Percentiles rank a stretch among this genome's conserved stretches.
Conservation (phyloP, 2,888 invertebrate genomes). For the Tenthredo mesomela region DNA sequence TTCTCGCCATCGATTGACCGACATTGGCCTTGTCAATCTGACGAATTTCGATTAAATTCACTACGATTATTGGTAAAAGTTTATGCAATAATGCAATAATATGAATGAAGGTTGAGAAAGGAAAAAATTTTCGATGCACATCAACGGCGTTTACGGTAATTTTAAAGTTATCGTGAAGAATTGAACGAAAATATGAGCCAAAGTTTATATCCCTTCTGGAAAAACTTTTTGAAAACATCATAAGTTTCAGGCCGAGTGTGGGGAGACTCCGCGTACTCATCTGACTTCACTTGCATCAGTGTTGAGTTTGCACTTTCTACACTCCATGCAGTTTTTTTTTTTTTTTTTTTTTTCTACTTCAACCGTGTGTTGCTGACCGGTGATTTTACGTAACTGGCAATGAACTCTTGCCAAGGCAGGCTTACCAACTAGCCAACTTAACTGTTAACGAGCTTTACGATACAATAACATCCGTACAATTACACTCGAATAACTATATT, state of each 20-base stretch:
- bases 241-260: slow-evolving; percentile 11
- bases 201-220: neutral
- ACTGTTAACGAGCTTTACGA: slow-evolving; percentile 14
- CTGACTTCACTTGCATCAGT: slow-evolving; percentile 33
- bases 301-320: slow-evolving; percentile 69
- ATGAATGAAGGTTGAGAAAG: neutral
- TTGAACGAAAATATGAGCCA: neutral
- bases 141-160: neutral
- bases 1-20: neutral
- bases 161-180: neutral
- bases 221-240: neutral
- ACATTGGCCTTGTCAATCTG: neutral
- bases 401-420: slow-evolving; percentile 65
- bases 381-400: slow-evolving; percentile 74
- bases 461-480: neutral
- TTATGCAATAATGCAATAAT: slow-evolving; percentile 18
- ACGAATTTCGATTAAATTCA: neutral
- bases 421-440: neutral
- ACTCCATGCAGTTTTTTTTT: slow-evolving; percentile 53
- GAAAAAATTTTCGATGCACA: neutral
- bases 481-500: neutral
- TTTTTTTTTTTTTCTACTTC: slow-evolving; percentile 8
- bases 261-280: slow-evolving; percentile 52
- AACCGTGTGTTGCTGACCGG: slow-evolving; percentile 55
- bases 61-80: neutral